Percentiles rank a stretch among this genome's conserved stretches.
phyloP scores from a whole-genome alignment of 2,888 invertebrate species.

The Caenorhabditis angaria region DNA sequence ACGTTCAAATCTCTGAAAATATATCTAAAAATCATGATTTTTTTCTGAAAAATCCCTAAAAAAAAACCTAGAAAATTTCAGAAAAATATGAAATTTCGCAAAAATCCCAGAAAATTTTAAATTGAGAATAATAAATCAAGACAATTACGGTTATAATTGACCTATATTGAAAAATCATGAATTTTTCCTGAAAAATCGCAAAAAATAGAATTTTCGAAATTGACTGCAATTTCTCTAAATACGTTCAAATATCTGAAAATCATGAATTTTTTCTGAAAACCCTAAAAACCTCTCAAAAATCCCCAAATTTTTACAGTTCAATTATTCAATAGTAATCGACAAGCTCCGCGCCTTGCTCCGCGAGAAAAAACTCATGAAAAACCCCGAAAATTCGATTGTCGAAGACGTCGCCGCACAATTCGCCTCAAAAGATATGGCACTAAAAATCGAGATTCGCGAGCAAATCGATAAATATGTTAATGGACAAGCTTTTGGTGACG shows the following conservation, averaged over 20 bases:
- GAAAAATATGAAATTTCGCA: too few species aligned
- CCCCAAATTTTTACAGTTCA: constrained; percentile 16
- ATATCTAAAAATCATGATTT: too few species aligned
- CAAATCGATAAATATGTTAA: constrained; percentile 4
- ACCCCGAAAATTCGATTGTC: background rate
- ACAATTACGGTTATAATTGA: too few species aligned
- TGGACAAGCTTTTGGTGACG: background rate
- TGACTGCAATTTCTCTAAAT: too few species aligned
- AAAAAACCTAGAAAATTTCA: background rate
- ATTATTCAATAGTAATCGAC: background rate
- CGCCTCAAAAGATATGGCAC: background rate
- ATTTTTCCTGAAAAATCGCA: too few species aligned
- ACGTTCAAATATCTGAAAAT: too few species aligned
- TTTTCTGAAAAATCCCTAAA: constrained; percentile 11
- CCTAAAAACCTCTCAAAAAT: background rate
- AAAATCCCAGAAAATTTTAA: too few species aligned
- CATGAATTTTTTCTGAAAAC: too few species aligned
- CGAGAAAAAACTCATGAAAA: constrained; percentile 4
- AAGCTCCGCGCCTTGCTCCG: background rate
- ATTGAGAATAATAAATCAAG: too few species aligned
- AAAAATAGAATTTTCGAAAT: too few species aligned
- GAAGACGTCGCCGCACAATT: constrained; percentile 6
- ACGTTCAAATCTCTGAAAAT: too few species aligned
- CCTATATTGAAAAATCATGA: too few species aligned
- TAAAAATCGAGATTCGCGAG: background rate